phyloP scores from a whole-genome alignment of 2,113 vertebrate species.

The Artemisiospiza belli region DNA sequence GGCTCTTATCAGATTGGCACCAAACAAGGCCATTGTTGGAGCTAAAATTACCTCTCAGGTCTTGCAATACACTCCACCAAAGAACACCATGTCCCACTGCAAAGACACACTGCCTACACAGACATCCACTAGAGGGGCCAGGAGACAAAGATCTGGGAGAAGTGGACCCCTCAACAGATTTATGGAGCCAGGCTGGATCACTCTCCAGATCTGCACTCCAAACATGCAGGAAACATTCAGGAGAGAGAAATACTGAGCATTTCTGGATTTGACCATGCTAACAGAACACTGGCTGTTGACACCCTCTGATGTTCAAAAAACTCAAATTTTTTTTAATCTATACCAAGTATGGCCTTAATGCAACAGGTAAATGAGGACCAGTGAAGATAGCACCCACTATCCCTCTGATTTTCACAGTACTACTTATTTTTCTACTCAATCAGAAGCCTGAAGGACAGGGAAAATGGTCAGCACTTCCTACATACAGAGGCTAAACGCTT shows the following conservation, averaged over 20 bases:
- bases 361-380: neutral
- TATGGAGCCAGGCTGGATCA: neutral
- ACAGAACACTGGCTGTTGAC: neutral
- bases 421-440: neutral
- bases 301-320: neutral
- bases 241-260: neutral
- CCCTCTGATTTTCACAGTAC: neutral
- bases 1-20: slow-evolving; percentile 57
- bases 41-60: slow-evolving; percentile 44
- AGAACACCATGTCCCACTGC: neutral
- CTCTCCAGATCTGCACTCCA: neutral
- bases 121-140: neutral
- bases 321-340: neutral
- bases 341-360: neutral
- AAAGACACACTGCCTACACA: neutral
- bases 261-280: neutral
- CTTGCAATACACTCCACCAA: neutral
- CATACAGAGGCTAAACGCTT: neutral
- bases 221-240: neutral
- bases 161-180: neutral
- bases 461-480: neutral
- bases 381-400: neutral
- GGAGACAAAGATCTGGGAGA: neutral
- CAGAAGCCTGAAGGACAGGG: neutral
- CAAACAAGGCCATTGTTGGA: slow-evolving; percentile 18